These are phyloP conservation scores for Spinibarbus caldwelli DNA, from an alignment of 2,797 vertebrate genomes.

Conservation along the genomic window DNA sequence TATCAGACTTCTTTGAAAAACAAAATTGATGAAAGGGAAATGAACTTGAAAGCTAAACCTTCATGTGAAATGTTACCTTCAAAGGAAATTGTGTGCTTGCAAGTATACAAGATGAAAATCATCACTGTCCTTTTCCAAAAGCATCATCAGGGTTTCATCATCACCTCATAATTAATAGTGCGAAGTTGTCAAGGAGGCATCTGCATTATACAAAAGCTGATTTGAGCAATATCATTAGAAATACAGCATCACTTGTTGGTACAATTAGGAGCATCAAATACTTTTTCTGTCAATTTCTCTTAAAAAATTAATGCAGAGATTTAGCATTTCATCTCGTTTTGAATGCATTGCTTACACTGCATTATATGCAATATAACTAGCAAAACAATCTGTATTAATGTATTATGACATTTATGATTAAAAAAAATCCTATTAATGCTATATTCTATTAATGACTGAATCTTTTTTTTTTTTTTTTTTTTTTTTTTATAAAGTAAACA, in stretches of 20 bases:
- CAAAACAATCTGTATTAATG: neutral
- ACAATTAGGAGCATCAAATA: conserved; percentile 29
- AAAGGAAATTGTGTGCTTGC: neutral
- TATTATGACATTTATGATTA: neutral
- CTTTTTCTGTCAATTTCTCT: conserved; percentile 11
- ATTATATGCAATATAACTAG: neutral
- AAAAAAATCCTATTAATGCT: too few species aligned
- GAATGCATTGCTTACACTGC: too few species aligned
- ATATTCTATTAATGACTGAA: neutral
- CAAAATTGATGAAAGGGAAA: neutral
- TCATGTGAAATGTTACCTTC: neutral
- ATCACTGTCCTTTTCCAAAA: conserved; percentile 50
- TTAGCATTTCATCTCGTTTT: neutral
- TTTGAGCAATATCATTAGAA: conserved; percentile 59
- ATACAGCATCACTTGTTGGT: conserved; percentile 50
- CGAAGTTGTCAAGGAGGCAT: conserved; percentile 6
- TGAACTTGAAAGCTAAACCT: neutral
- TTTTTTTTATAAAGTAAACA: neutral
- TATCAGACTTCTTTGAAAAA: neutral
- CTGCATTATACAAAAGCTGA: conserved; percentile 40
- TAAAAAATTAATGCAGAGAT: neutral
- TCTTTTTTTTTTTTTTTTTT: neutral
- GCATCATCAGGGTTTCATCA: conserved; percentile 52
- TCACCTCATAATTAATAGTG: conserved; percentile 55
- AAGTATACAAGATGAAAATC: neutral